Evolutionary conservation across 2,797 vertebrate genomes (phyloP).

Genomic region (Tachyglossus aculeatus): DNA sequence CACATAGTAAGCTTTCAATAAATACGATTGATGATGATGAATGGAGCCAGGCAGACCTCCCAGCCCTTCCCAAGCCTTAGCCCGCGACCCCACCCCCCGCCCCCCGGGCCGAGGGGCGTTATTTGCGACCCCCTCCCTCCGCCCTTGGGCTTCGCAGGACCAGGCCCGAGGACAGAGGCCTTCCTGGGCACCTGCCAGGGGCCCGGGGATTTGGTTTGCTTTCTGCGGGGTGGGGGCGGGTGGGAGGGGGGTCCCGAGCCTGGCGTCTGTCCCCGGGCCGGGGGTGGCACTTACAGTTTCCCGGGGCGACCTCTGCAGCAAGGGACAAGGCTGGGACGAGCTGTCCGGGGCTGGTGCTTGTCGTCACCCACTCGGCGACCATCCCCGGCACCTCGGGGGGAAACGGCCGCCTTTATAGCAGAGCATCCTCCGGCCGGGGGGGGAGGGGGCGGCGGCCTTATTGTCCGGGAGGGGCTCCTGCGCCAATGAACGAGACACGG

Average conservation of each 20-base stretch:
- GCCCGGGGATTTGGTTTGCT: no score
- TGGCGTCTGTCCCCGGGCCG: background rate
- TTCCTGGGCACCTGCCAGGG: background rate
- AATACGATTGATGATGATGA: no score
- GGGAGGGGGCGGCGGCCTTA: slow-evolving; percentile 80
- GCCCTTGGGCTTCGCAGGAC: background rate
- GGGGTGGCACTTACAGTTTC: background rate
- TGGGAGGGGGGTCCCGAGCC: background rate
- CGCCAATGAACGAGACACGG: slow-evolving; percentile 85
- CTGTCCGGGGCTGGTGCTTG: background rate
- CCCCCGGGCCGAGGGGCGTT: no score
- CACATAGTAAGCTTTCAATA: no score
- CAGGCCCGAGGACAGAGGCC: background rate
- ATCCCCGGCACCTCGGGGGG: slow-evolving; percentile 76
- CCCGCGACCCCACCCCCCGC: no score
- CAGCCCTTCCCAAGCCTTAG: no score
- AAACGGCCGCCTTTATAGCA: slow-evolving; percentile 81
- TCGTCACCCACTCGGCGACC: slow-evolving; percentile 53
- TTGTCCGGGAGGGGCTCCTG: slow-evolving; percentile 73
- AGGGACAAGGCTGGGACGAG: background rate
- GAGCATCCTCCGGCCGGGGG: slow-evolving; percentile 41
- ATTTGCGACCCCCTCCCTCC: background rate
- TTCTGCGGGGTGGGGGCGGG: background rate
- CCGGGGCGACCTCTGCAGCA: background rate
- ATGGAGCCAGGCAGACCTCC: no score